Evolutionary conservation across 2,888 invertebrate genomes (phyloP), one percentile per base, ranked within the genome.

Genomic region (Acronicta psi): DNA sequence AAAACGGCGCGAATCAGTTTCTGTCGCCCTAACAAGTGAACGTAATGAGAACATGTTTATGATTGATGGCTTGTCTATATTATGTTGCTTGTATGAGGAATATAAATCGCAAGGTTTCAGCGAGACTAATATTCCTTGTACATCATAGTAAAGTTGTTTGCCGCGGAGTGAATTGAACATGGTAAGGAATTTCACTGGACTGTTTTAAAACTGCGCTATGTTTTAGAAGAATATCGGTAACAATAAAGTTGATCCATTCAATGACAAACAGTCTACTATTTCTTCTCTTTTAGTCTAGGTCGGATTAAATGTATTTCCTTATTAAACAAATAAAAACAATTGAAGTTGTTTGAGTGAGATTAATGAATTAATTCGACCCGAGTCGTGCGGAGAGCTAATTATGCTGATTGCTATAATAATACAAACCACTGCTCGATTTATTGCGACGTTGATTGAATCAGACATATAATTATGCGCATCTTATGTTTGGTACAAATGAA

Each of bases 1-100:
- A 59, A 59, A 77, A 73, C 63, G 61, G 51, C 62, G 71, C 68
- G 55, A 76, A 77, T 80, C 75, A 72, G 71, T 58, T 45, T 53
- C 42, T 73, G 71, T 66, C 61, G 58, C 59, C 42, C 25, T 62
- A 60, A 72, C 69, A 53, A 71, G 61, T 59, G 42, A 40, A 56
- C 31, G 50, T 69, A 74, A 77, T 71, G 63, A 74, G 61, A 63
- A 51, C 50, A 51, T 61, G 14, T 23, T 49, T 52, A 13, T 63
- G 59, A 73, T 62, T 59, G 62, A 75, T 76, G 56, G 23, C 45
- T 59, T 60, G 44, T 40, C 38, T 25, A 23, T 41, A 18, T 23
- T 29, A 7, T 43, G 34, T 14, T 45, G n/a, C n/a, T 42, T 20
- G 43, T 9, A 31, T 20, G 9, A 4, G 45, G 6, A 31, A 20